A percentile compares a stretch with the other conserved stretches of the same genome.
These are phyloP conservation scores for Amiota mariae DNA, from an alignment of 2,888 invertebrate species.

Conservation along the genomic window DNA sequence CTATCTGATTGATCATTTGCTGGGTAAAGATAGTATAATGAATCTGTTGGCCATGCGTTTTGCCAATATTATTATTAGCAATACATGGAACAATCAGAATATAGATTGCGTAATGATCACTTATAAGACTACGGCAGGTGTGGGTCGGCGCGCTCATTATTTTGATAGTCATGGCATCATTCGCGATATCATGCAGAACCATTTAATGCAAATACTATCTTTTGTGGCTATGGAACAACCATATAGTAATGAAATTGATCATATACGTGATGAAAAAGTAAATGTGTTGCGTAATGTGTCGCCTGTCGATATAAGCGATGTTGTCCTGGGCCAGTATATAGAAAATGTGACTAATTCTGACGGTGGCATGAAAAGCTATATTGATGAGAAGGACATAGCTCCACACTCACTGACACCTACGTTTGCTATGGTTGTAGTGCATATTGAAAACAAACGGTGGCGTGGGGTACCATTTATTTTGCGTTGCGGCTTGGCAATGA, in stretches of 20 bases:
- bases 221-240: constrained; percentile 17
- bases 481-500: constrained; percentile 9
- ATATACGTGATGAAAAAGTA: constrained; percentile 11
- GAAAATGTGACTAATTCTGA: background rate
- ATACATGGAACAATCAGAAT: background rate
- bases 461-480: constrained; percentile 7
- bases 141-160: background rate
- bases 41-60: constrained; percentile 1
- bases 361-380: background rate
- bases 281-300: background rate
- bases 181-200: constrained; percentile 8
- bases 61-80: background rate
- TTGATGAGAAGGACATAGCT: background rate
- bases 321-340: constrained; percentile 5
- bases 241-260: background rate
- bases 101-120: constrained; percentile 3
- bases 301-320: background rate
- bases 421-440: background rate
- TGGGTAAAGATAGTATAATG: background rate
- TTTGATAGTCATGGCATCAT: constrained; percentile 16
- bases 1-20: constrained; percentile 29
- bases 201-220: background rate
- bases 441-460: constrained; percentile 13
- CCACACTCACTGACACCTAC: background rate
- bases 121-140: background rate